phyloP scores from a whole-genome alignment of 2,113 vertebrate genomes.

The Montifringilla adamsi region DNA sequence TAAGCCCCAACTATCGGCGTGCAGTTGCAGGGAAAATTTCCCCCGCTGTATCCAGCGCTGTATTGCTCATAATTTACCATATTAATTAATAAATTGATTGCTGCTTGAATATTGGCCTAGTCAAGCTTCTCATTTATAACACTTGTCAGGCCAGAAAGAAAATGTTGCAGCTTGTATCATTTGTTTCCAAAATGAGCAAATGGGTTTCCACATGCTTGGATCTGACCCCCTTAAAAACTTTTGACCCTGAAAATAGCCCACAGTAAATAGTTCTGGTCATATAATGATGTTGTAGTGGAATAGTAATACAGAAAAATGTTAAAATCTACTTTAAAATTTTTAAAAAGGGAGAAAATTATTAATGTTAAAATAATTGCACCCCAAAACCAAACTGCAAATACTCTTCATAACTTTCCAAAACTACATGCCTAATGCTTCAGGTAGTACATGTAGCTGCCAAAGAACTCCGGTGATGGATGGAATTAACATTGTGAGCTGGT shows the following conservation, averaged over 20 bases:
- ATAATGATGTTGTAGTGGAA: background rate
- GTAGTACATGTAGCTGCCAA: background rate
- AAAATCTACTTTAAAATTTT: background rate
- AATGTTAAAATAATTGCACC: background rate
- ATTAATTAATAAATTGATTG: too few relatives aligned
- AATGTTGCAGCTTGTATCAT: background rate
- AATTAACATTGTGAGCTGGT: background rate
- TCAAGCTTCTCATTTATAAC: too few relatives aligned
- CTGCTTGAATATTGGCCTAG: too few relatives aligned
- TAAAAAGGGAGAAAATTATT: accelerated
- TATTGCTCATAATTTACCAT: too few relatives aligned
- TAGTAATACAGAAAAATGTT: background rate
- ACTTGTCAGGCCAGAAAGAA: background rate
- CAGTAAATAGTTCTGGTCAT: background rate
- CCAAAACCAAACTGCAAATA: background rate
- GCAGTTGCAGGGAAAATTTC: too few relatives aligned
- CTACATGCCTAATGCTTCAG: background rate
- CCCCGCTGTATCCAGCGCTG: too few relatives aligned
- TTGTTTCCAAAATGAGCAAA: background rate
- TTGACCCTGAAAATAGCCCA: background rate
- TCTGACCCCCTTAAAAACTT: background rate
- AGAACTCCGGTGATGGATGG: background rate
- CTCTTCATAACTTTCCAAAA: background rate
- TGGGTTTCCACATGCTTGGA: background rate
- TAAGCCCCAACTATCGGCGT: too few relatives aligned